A percentile compares a stretch with the other conserved stretches of the same genome.
phyloP scores from a whole-genome alignment of 2,797 vertebrate genomes.

The Atherinosoma microstoma region DNA sequence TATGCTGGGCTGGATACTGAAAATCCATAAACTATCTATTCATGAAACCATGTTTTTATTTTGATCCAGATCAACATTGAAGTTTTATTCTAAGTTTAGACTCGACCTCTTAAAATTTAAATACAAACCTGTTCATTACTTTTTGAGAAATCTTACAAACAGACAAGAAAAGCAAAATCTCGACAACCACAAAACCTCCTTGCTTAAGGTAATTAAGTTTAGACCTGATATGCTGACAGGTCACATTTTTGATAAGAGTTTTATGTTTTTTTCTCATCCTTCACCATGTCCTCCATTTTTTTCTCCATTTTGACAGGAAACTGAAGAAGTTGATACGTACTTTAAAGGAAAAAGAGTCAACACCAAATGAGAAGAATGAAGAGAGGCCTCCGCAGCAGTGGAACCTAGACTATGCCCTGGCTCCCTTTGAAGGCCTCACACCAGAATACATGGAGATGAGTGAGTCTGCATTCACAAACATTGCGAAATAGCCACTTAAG shows the following conservation, averaged over 20 bases:
- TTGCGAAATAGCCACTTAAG: background rate
- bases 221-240: background rate
- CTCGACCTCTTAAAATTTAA: too few relatives aligned
- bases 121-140: too few relatives aligned
- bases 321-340: slow-evolving; percentile 87
- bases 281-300: background rate
- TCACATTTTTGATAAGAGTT: background rate
- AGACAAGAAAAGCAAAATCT: too few relatives aligned
- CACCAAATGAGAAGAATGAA: slow-evolving; percentile 77
- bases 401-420: slow-evolving; percentile 92
- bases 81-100: too few relatives aligned
- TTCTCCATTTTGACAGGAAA: slow-evolving; percentile 71
- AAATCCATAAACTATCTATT: too few relatives aligned
- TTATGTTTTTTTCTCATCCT: background rate
- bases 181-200: too few relatives aligned
- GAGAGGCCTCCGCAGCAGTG: slow-evolving; percentile 89
- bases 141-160: too few relatives aligned
- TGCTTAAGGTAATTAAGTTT: background rate
- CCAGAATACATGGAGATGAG: slow-evolving; percentile 99
- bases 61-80: too few relatives aligned
- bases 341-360: slow-evolving; percentile 87
- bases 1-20: too few relatives aligned
- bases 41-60: too few relatives aligned
- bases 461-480: slow-evolving; percentile 75
- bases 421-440: slow-evolving; percentile 93